Base-by-base conservation (phyloP, 1,140 invertebrate species). In the Drosophila setifemur region DNA sequence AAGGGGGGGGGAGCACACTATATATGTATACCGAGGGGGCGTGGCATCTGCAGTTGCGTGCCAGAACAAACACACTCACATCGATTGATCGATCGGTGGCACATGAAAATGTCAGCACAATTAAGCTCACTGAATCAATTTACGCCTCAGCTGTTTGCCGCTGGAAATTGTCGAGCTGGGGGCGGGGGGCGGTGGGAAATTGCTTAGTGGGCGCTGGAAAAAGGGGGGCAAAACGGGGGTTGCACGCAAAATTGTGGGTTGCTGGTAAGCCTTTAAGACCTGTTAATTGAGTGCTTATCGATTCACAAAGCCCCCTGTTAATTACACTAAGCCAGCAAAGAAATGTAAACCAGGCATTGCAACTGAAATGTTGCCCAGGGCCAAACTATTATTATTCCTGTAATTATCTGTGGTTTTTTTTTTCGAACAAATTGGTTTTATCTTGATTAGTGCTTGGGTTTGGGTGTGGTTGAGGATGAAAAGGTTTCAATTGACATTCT, bases 91-190 rank as follows among this genome's bases (percentile, higher is more conserved):
- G 74, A 85, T 86, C 70, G 79, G 66, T 71, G 60, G 54, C 43
- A 63, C 64, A 79, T 74, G 81, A 73, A 86, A 86, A 81, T 86
- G 82, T 86, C 72, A 81, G 75, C 82, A 73, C 72, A 86, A 87
- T 86, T 81, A 81, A 66, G 72, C 68, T 50, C 68, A 73, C 64
- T 86, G 81, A 85, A 81, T 85, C 61, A 85, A 71, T 81, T 83
- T 76, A 75, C 73, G 79, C 64, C 70, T 48, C 49, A 69, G 42
- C 75, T 77, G 68, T 37, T 47, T 33, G 31, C 53, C 55, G 14
- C 49, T 31, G n/a, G 26, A 52, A 37, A 68, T 16, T 47, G 47
- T 35, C 12, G 12, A 35, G 8, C 9, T 0, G 7, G 14, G 14
- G 11, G 19, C 9, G 7, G 1, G 23, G 9, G 2, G 9, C n/a